These are phyloP conservation scores for Papilio xuthus DNA, from an alignment of 1,140 invertebrate species.

Conservation along the genomic window DNA sequence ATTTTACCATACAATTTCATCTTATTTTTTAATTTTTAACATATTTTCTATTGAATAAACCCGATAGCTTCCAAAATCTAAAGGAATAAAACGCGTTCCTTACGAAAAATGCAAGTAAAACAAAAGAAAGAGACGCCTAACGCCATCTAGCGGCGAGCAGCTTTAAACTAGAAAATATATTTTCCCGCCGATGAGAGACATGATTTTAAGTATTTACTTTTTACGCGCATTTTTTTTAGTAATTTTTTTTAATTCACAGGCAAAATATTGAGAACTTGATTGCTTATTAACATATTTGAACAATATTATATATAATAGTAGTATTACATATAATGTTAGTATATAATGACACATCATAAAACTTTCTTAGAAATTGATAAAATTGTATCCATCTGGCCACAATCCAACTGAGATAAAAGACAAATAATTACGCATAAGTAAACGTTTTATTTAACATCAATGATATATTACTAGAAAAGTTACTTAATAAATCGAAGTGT, in stretches of 20 bases:
- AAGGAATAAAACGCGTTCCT: slow-evolving; percentile 18
- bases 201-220: background rate
- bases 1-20: background rate
- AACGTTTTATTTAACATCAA: slow-evolving; percentile 9
- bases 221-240: background rate
- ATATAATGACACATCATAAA: slow-evolving; percentile 3
- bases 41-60: background rate
- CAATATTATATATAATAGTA: background rate
- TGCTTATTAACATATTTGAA: background rate
- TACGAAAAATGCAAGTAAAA: slow-evolving; percentile 57
- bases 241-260: background rate
- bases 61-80: background rate
- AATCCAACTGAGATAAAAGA: slow-evolving; percentile 25
- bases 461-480: slow-evolving; percentile 7
- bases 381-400: slow-evolving; percentile 12
- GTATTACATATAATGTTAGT: background rate
- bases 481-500: slow-evolving; percentile 5
- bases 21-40: background rate
- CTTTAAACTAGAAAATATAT: slow-evolving; percentile 17
- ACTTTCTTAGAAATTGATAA: slow-evolving; percentile 19
- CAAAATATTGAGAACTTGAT: background rate
- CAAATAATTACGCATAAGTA: slow-evolving; percentile 25
- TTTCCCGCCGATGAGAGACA: background rate
- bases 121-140: slow-evolving; percentile 53
- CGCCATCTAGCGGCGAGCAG: slow-evolving; percentile 73